These are phyloP conservation scores for Thyatira batis DNA, from an alignment of 2,888 invertebrate species.

Conservation along the genomic window DNA sequence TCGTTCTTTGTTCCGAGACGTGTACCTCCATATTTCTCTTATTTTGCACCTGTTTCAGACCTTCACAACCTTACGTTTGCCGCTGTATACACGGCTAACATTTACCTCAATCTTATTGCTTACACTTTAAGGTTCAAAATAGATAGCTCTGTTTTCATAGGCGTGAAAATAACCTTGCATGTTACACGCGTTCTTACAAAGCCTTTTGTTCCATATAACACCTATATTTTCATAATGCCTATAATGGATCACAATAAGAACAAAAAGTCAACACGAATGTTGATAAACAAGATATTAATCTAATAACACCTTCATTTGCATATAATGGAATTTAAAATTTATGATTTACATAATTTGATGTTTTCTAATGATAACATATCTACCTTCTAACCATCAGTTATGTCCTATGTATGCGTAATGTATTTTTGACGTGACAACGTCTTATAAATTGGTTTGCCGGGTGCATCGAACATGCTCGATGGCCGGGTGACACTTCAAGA, in stretches of 20 bases:
- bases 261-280: conserved; percentile 29
- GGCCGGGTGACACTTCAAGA: too few relatives aligned
- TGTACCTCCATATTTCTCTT: conserved; percentile 40
- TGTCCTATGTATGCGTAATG: too few relatives aligned
- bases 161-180: neutral
- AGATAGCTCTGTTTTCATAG: neutral
- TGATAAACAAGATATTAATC: conserved; percentile 23
- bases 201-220: conserved; percentile 38
- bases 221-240: neutral
- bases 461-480: too few relatives aligned
- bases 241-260: conserved; percentile 13
- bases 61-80: neutral
- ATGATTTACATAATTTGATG: conserved; percentile 32
- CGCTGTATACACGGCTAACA: conserved; percentile 3
- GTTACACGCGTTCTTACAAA: neutral
- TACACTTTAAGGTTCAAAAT: conserved; percentile 17
- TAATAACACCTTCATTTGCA: conserved; percentile 37
- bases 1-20: conserved; percentile 38
- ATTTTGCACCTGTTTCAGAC: conserved; percentile 44
- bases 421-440: too few relatives aligned
- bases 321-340: conserved; percentile 49
- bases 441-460: too few relatives aligned
- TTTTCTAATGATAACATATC: conserved; percentile 33
- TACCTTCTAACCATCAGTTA: neutral
- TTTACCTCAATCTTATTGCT: conserved; percentile 1